phyloP scores from a whole-genome alignment of 1,140 invertebrate species.

The Camponotus vicinus region DNA sequence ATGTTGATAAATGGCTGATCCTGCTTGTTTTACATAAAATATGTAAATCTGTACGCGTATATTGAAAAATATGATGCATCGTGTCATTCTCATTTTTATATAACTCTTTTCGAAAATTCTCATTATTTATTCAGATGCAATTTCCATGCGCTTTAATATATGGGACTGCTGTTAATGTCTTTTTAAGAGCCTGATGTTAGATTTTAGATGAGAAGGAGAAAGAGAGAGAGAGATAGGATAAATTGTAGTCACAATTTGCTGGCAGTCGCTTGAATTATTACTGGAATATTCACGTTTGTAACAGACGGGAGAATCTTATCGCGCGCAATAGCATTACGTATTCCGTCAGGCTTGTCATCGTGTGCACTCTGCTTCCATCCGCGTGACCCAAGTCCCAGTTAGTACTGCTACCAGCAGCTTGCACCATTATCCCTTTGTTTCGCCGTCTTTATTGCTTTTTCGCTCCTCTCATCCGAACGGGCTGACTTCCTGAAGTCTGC shows the following conservation, averaged over 20 bases:
- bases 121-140: slow-evolving; percentile 32
- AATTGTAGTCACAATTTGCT: slow-evolving; percentile 23
- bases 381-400: slow-evolving; percentile 26
- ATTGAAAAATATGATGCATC: slow-evolving; percentile 26
- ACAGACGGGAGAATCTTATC: slow-evolving; percentile 40
- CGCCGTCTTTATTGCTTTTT: slow-evolving; percentile 57
- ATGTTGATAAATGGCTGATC: slow-evolving; percentile 18
- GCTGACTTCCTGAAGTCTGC: slow-evolving; percentile 53
- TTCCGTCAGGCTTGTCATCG: slow-evolving; percentile 51
- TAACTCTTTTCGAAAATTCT: background rate
- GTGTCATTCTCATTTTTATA: slow-evolving; percentile 20
- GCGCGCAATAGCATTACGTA: slow-evolving; percentile 32
- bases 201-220: background rate
- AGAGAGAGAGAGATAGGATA: background rate
- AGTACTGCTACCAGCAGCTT: slow-evolving; percentile 31
- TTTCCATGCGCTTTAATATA: slow-evolving; percentile 10
- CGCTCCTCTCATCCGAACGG: slow-evolving; percentile 31
- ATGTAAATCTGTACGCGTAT: slow-evolving; percentile 25
- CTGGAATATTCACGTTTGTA: slow-evolving; percentile 28
- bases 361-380: slow-evolving; percentile 14
- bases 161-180: background rate
- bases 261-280: slow-evolving; percentile 4
- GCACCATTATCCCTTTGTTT: slow-evolving; percentile 53
- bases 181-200: background rate
- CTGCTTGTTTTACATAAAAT: slow-evolving; percentile 21